Evolutionary conservation across 2,888 invertebrate genomes (phyloP).

Genomic region (Troides oblongomaculatus): DNA sequence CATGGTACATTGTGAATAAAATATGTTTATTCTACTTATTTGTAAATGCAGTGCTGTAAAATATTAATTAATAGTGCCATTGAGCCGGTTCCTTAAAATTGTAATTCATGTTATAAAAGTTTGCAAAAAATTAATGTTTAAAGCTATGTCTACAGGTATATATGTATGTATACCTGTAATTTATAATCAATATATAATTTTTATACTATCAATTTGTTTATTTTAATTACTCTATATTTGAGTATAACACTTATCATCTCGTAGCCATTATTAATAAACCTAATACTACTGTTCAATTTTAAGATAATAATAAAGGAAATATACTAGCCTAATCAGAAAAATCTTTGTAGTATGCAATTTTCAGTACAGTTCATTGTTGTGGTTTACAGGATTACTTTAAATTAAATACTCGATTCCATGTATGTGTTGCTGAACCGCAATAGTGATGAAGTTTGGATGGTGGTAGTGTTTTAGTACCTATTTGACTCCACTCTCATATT

Average conservation of each 20-base stretch:
- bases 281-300: too few species aligned
- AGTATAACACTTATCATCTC: too few species aligned
- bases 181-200: constrained; percentile 64
- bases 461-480: too few species aligned
- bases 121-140: constrained; percentile 28
- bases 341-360: too few species aligned
- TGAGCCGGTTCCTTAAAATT: constrained; percentile 61
- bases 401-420: too few species aligned
- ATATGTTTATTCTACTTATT: constrained; percentile 26
- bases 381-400: too few species aligned
- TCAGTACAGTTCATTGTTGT: too few species aligned
- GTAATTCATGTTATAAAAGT: constrained; percentile 32
- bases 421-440: too few species aligned
- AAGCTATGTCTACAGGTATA: constrained; percentile 45
- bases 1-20: constrained; percentile 36
- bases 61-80: constrained; percentile 54
- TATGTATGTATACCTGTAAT: constrained; percentile 43
- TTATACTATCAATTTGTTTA: constrained; percentile 48
- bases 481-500: too few species aligned
- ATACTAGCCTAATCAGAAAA: too few species aligned
- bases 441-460: too few species aligned
- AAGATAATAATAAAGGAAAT: too few species aligned
- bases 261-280: neutral
- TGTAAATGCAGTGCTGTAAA: constrained; percentile 31
- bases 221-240: constrained; percentile 31